phyloP scores from a whole-genome alignment of 2,113 vertebrate species.

The Talpa occidentalis region DNA sequence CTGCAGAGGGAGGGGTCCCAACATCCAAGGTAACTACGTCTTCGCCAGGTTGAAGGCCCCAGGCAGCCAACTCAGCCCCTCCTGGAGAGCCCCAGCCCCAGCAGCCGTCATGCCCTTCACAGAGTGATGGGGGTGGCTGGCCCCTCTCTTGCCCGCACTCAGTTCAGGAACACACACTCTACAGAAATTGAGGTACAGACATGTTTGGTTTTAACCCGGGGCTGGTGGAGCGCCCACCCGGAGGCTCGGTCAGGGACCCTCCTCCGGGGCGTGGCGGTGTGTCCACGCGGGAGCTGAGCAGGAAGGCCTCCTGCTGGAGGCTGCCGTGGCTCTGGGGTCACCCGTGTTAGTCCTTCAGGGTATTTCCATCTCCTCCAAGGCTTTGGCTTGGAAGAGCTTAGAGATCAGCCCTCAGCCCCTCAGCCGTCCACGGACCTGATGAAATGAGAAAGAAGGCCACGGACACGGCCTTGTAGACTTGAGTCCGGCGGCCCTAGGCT shows the following conservation, averaged over 20 bases:
- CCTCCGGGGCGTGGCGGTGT: too few relatives aligned
- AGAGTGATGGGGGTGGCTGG: too few relatives aligned
- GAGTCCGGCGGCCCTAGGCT: too few relatives aligned
- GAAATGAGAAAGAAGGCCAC: not conserved
- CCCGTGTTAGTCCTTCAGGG: not conserved
- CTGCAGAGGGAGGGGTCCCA: too few relatives aligned
- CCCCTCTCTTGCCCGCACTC: too few relatives aligned
- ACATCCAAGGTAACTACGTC: not conserved
- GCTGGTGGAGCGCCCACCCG: not conserved
- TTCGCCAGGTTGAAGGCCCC: not conserved
- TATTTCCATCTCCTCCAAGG: not conserved
- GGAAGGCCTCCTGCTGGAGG: not conserved
- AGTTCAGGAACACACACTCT: too few relatives aligned
- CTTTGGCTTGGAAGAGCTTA: not conserved
- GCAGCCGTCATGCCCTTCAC: too few relatives aligned
- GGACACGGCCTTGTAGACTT: not conserved
- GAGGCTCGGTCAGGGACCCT: not conserved
- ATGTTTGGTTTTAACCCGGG: not conserved
- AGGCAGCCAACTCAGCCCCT: not conserved
- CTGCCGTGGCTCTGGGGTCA: not conserved
- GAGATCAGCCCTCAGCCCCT: not conserved
- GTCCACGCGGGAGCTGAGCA: not conserved
- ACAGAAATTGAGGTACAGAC: not conserved
- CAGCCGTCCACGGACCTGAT: not conserved
- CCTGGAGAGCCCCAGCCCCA: too few relatives aligned